phyloP scores from a whole-genome alignment of 2,113 vertebrate species.

The Notothenia rossii region DNA sequence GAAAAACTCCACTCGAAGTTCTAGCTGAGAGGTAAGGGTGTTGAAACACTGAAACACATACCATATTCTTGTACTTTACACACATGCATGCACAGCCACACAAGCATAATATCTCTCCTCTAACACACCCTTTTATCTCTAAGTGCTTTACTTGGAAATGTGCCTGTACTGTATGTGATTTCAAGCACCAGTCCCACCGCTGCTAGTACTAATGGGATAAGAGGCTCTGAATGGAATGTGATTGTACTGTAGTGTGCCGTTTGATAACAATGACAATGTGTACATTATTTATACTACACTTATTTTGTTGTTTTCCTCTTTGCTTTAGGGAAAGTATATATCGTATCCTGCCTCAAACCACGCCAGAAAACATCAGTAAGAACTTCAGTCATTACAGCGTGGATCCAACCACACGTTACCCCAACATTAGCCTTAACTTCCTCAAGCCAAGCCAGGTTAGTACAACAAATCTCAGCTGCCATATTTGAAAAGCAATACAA shows the following conservation, averaged over 20 bases:
- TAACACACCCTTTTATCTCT: constrained; percentile 70
- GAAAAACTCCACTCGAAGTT: constrained; percentile 91
- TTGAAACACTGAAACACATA: constrained; percentile 47
- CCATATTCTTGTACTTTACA: neutral
- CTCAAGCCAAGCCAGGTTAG: constrained; percentile 93
- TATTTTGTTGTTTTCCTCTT: constrained; percentile 3
- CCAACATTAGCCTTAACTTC: constrained; percentile 94
- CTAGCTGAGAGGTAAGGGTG: constrained; percentile 94
- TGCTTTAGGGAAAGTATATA: constrained; percentile 95
- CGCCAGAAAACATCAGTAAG: constrained; percentile 97
- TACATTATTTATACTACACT: too few relatives aligned
- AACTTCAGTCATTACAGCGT: constrained; percentile 97
- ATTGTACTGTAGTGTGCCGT: constrained; percentile 13
- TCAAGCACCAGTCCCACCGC: constrained; percentile 58
- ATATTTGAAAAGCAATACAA: neutral
- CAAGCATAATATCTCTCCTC: constrained; percentile 29
- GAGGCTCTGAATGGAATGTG: constrained; percentile 60
- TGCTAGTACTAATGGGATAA: constrained; percentile 61
- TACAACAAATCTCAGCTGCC: neutral
- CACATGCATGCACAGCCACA: neutral
- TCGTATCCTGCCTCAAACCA: constrained; percentile 96
- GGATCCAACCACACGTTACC: constrained; percentile 95
- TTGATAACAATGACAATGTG: constrained; percentile 8
- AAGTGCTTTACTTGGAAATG: constrained; percentile 74
- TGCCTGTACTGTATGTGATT: constrained; percentile 46